phyloP scores from a whole-genome alignment of 2,113 vertebrate genomes.

The Tachycineta bicolor region DNA sequence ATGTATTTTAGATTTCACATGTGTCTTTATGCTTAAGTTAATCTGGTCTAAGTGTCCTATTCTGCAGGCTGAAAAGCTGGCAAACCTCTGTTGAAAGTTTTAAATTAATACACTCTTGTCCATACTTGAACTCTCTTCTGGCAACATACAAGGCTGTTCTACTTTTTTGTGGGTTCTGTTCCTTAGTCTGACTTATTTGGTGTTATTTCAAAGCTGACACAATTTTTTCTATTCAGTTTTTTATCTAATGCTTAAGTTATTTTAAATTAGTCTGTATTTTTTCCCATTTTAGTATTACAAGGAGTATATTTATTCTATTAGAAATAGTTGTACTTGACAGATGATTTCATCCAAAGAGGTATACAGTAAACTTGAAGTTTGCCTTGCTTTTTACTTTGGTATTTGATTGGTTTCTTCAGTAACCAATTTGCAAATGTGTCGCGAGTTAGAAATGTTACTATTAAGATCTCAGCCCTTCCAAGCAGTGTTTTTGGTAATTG shows the following conservation, averaged over 20 bases:
- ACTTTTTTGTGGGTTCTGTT: neutral
- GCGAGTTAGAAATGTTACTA: neutral
- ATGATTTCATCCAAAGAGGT: neutral
- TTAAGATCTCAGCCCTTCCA: neutral
- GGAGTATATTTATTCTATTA: neutral
- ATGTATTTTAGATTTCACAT: neutral
- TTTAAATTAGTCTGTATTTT: neutral
- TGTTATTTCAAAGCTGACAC: neutral
- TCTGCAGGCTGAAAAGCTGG: neutral
- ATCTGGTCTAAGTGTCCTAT: neutral
- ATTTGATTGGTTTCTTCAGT: neutral
- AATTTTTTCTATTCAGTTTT: neutral
- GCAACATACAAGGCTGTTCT: neutral
- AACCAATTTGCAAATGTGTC: neutral
- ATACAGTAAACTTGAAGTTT: neutral
- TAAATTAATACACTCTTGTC: neutral
- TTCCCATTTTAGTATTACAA: neutral
- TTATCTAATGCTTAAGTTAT: neutral
- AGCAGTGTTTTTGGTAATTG: neutral
- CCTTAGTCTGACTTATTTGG: neutral
- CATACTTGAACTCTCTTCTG: neutral
- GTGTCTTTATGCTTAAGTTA: neutral
- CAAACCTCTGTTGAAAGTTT: neutral
- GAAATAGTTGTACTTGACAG: neutral
- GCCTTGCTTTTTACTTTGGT: neutral